These are phyloP conservation scores for Oenanthe melanoleuca DNA, from an alignment of 2,113 vertebrate species.

Conservation along the genomic window DNA sequence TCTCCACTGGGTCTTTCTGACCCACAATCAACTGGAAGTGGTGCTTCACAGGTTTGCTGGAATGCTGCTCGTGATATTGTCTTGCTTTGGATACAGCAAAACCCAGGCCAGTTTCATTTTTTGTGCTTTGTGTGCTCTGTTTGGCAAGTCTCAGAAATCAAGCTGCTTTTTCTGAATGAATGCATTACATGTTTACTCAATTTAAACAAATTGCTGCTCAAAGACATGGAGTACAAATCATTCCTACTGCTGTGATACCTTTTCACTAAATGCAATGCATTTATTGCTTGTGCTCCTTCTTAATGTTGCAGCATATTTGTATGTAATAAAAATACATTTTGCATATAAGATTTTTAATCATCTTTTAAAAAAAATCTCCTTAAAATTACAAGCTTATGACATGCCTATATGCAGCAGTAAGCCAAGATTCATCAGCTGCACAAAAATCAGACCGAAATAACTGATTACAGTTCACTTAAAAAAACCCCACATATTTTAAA, in stretches of 20 bases:
- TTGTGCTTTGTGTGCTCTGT: background rate
- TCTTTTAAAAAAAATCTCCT: background rate
- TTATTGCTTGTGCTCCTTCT: background rate
- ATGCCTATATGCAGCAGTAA: background rate
- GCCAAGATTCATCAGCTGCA: background rate
- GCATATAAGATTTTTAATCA: background rate
- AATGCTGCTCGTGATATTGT: background rate
- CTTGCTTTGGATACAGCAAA: background rate
- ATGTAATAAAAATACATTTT: background rate
- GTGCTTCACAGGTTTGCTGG: background rate
- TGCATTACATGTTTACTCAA: background rate
- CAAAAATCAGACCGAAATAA: background rate
- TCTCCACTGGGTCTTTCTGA: background rate
- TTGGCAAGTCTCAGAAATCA: background rate
- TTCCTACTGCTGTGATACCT: background rate
- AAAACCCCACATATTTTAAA: background rate
- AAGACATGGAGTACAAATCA: background rate
- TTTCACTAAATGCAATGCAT: background rate
- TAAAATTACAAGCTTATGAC: background rate
- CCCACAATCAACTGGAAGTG: background rate
- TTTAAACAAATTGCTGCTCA: background rate
- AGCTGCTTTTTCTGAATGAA: background rate
- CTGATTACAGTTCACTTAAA: background rate
- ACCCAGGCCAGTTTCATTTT: background rate
- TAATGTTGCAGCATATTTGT: background rate